Evolutionary conservation across 2,113 vertebrate genomes (phyloP).

Genomic region (Elephas maximus): DNA sequence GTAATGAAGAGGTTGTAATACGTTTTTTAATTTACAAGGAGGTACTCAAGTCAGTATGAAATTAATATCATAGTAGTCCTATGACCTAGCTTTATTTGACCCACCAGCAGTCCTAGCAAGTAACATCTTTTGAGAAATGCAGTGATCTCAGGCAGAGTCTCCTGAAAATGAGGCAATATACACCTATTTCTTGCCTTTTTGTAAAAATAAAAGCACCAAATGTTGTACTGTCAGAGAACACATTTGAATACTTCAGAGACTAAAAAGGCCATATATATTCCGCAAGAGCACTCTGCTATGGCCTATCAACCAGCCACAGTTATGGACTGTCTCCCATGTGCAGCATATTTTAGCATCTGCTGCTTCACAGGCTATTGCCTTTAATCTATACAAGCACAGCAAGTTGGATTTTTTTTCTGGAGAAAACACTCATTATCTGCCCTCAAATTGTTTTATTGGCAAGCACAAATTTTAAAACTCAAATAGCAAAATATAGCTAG

Average conservation of each 20-base stretch:
- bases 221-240: background rate
- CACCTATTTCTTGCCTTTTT: background rate
- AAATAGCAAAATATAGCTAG: background rate
- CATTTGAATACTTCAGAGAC: conserved; percentile 32
- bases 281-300: background rate
- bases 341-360: background rate
- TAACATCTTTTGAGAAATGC: background rate
- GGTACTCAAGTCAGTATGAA: background rate
- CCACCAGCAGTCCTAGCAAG: background rate
- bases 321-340: background rate
- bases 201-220: background rate
- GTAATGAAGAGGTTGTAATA: no score
- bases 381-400: background rate
- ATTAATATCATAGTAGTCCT: background rate
- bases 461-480: background rate
- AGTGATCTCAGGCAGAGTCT: background rate
- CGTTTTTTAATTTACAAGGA: background rate
- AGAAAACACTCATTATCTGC: background rate
- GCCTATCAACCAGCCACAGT: background rate
- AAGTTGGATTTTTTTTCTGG: background rate
- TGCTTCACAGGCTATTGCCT: background rate
- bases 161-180: background rate
- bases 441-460: background rate
- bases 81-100: background rate
- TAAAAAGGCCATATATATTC: background rate